Conservation (phyloP, 2,888 invertebrate species). For the Scaptomyza parva region DNA sequence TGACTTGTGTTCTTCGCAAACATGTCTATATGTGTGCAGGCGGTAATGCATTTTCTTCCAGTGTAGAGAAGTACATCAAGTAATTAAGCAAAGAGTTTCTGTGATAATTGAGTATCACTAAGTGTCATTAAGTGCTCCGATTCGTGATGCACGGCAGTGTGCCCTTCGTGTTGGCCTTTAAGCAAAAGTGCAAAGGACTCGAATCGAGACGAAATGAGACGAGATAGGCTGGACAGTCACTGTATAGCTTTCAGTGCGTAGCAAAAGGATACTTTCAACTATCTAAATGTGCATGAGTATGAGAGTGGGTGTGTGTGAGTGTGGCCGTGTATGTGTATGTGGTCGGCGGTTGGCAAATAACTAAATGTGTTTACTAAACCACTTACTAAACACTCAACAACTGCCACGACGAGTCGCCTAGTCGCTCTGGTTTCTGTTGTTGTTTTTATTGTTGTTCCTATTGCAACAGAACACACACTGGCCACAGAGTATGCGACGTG, state of each 20-base stretch:
- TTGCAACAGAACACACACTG: constrained; percentile 38
- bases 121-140: constrained; percentile 73
- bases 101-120: constrained; percentile 79
- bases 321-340: constrained; percentile 21
- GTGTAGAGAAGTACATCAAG: constrained; percentile 52
- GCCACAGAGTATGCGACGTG: constrained; percentile 64
- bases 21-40: too few species aligned
- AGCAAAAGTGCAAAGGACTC: constrained; percentile 41
- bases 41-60: constrained; percentile 16
- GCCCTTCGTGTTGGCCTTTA: constrained; percentile 38
- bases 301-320: constrained; percentile 19
- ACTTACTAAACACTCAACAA: constrained; percentile 80
- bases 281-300: constrained; percentile 26
- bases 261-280: constrained; percentile 40
- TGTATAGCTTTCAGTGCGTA: constrained; percentile 38
- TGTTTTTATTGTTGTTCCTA: constrained; percentile 9
- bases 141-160: constrained; percentile 17
- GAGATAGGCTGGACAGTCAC: constrained; percentile 23
- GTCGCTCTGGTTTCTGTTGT: constrained; percentile 4
- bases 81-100: constrained; percentile 68
- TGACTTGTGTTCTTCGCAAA: too few species aligned
- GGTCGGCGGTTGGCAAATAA: constrained; percentile 72
- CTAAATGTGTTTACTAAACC: constrained; percentile 80
- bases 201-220: constrained; percentile 16
- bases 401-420: constrained; percentile 47